Evolutionary conservation across 2,797 vertebrate species (phyloP).

Genomic region (Crenuchus spilurus): DNA sequence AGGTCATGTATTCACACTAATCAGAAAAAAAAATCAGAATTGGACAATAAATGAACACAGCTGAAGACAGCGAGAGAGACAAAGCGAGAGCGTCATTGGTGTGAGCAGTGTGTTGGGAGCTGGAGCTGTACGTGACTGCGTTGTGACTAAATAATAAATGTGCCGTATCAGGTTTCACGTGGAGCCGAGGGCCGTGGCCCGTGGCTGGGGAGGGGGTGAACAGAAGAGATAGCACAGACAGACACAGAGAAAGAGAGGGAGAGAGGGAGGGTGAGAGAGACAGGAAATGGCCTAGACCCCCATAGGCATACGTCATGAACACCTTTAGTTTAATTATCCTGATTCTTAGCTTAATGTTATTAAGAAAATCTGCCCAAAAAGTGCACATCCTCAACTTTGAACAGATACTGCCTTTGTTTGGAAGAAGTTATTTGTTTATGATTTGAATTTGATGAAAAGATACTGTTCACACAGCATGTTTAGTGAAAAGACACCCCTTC

Average conservation of each 20-base stretch:
- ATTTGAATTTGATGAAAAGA: no score
- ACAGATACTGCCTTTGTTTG: no score
- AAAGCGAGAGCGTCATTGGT: constrained; percentile 54
- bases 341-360: no score
- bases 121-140: constrained; percentile 73
- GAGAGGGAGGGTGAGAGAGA: constrained; percentile 33
- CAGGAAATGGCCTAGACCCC: background rate
- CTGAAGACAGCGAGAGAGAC: constrained; percentile 29
- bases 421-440: no score
- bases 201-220: constrained; percentile 62
- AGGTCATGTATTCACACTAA: background rate
- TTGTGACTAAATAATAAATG: constrained; percentile 85
- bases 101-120: constrained; percentile 70
- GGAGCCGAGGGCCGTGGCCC: constrained; percentile 70
- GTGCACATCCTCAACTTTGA: background rate
- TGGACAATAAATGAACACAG: constrained; percentile 1
- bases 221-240: constrained; percentile 43
- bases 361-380: no score
- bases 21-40: constrained; percentile 1
- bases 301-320: background rate
- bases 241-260: constrained; percentile 40
- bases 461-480: no score
- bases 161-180: constrained; percentile 78
- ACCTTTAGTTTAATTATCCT: background rate
- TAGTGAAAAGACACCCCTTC: no score